These are phyloP conservation scores for Beaufortia kweichowensis DNA, from an alignment of 2,113 vertebrate genomes.

Conservation along the genomic window DNA sequence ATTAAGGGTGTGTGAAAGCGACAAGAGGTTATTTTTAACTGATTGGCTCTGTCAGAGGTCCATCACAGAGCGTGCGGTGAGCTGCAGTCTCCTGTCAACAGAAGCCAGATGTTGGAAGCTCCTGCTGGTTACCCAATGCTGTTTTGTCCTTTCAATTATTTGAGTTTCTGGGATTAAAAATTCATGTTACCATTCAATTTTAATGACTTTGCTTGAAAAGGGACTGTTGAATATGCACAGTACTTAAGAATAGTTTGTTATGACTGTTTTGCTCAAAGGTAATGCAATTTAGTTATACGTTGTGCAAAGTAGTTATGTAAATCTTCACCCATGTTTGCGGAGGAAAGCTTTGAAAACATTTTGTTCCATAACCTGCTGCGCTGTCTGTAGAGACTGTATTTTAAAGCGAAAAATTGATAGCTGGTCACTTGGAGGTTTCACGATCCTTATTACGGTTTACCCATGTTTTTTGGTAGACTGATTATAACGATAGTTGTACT, in stretches of 20 bases:
- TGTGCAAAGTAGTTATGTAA: neutral
- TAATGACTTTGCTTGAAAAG: conserved; percentile 41
- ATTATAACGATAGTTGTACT: too few species aligned
- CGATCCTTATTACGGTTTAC: too few species aligned
- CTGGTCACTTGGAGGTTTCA: too few species aligned
- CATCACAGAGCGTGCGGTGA: neutral
- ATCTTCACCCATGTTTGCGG: neutral
- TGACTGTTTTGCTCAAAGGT: neutral
- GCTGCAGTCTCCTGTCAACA: neutral
- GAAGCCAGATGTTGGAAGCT: conserved; percentile 4
- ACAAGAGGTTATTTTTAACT: neutral
- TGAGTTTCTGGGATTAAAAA: conserved; percentile 46
- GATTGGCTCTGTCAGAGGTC: neutral
- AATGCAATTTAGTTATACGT: neutral
- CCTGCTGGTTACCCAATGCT: neutral
- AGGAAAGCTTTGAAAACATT: neutral
- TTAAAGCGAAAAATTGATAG: too few species aligned
- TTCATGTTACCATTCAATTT: conserved; percentile 47
- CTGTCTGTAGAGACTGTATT: too few species aligned
- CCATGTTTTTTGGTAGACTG: too few species aligned
- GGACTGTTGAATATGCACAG: conserved; percentile 34
- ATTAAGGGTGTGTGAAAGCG: neutral
- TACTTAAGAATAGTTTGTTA: conserved; percentile 30
- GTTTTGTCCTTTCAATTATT: conserved; percentile 42
- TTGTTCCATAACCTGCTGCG: too few species aligned